Base-by-base conservation (phyloP, 2,888 invertebrate genomes). In the Tenthredo livida region DNA sequence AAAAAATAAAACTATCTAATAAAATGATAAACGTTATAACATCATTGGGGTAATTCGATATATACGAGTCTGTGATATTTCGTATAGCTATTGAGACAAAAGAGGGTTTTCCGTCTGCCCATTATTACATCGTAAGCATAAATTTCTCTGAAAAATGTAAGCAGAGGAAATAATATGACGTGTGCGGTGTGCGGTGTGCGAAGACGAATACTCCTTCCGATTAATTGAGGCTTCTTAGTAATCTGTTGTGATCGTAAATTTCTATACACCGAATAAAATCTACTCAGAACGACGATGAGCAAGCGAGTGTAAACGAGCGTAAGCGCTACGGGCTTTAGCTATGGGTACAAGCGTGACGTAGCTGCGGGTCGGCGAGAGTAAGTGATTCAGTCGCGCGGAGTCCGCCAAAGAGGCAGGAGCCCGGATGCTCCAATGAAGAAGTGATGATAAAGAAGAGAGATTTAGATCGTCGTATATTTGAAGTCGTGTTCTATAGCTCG, bases 371-470 rank as follows among this genome's bases (percentile, higher is more conserved):
- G 15, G 33, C 17, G 33, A 29, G 25, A 25, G 50, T 25, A 9
- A 50, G 47, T 80, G 58, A 80, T 61, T 86, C 88, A 89, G 89
- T 88, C 85, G 90, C 88, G 89, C 88, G 90, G 87, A 88, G 89
- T 89, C 89, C 90, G 89, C 89, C 90, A 89, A 87, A 88, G 25
- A 70, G 85, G 67, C 67, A 65, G 89, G 89, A 88, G 89, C 88
- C 87, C 88, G 87, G 86, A 83, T 85, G 85, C 47, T 43, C 37
- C 61, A 43, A 50, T 29, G 37, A 29, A 47, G 2, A 33, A 43
- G 84, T 77, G 50, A 54, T 78, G 17, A 67, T 33, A 67, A 25
- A 25, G 9, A 25, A 25, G 9, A 9, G 12, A 61, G 17, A 67
- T 67, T 67, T 67, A 29, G 33, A 67, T 33, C 67, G 67, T 67